A percentile compares a stretch with the other conserved stretches of the same genome.
These are phyloP conservation scores for Eupithecia centaureata DNA, from an alignment of 2,888 invertebrate species.

Conservation along the genomic window DNA sequence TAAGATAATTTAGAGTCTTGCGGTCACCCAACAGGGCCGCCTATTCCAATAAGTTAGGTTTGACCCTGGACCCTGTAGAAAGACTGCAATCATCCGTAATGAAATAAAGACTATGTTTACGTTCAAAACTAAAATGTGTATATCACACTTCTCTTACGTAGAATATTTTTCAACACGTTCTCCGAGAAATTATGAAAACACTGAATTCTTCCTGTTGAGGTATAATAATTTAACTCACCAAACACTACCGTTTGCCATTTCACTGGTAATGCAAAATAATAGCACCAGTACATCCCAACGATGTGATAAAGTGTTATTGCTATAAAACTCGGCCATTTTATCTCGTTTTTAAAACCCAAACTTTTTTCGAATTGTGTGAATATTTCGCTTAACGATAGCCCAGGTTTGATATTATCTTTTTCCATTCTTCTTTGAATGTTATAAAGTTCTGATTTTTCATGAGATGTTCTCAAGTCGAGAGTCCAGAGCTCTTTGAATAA, in stretches of 20 bases:
- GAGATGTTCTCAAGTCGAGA: not conserved
- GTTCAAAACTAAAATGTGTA: no score
- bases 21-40: no score
- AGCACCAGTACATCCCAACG: slow-evolving; percentile 72
- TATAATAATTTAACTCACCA: slow-evolving; percentile 58
- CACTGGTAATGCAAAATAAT: slow-evolving; percentile 68
- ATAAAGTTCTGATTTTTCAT: not conserved
- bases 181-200: not conserved
- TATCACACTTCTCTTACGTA: no score
- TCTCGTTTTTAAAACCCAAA: slow-evolving; percentile 74
- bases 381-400: slow-evolving; percentile 58
- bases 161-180: no score
- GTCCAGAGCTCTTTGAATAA: slow-evolving; percentile 35
- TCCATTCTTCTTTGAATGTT: not conserved
- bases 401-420: slow-evolving; percentile 45
- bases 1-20: not conserved
- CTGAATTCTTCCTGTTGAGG: slow-evolving; percentile 3
- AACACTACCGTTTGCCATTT: slow-evolving; percentile 76
- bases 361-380: slow-evolving; percentile 66
- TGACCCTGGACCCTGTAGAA: no score
- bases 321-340: slow-evolving; percentile 73
- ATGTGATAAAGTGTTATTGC: slow-evolving; percentile 69
- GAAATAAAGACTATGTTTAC: no score
- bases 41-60: no score
- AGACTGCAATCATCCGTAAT: no score